Evolutionary conservation across 2,797 vertebrate genomes (phyloP), one percentile per base, ranked within the genome.

Genomic region (Diplodus puntazzo): DNA sequence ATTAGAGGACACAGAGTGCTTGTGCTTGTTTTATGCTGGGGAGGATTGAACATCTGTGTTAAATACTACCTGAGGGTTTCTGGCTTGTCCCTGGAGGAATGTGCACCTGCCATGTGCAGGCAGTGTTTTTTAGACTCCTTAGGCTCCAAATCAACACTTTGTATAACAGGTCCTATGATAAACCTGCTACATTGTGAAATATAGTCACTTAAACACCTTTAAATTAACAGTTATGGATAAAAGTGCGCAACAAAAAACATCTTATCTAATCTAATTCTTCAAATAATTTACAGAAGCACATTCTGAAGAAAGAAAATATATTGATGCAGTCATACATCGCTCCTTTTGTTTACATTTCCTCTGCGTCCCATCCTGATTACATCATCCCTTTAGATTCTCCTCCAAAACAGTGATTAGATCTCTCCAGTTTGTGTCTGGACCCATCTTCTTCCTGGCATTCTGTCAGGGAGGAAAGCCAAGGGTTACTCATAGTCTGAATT

Each of bases 71-170:
- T 84, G 71, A 88, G 84, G 81, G 75, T 89, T 86, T 75, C 84
- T 80, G 87, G 83, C 85, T 86, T 39, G 67, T 89, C 81, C 85
- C 84, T 64, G 30, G 52, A 82, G 90, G 92, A 94, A 95, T 93
- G 92, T 70, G 84, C 93, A 93, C 92, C 93, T 94, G 92, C 86
- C 81, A 25, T 68, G 83, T 77, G 69, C 73, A 64, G 77, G 68
- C 20, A 12, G 39, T 59, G 49, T 80, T 61, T 65, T 77, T 76
- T 43, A 63, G 39, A 68, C 64, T 75, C 81, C 72, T 75, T 20
- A 21, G 77, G 39, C 63, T 84, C 27, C 20, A 88, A 79, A 85
- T 80, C 79, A 88, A 87, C 83, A 86, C 66, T 75, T 58, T 76
- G 58, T 53, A 18, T 11, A 55, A 54, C 75, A 61, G 48, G 23